Evolutionary conservation across 2,113 vertebrate genomes (phyloP), one percentile per base, ranked within the genome.

Genomic region (Corythaeola cristata): DNA sequence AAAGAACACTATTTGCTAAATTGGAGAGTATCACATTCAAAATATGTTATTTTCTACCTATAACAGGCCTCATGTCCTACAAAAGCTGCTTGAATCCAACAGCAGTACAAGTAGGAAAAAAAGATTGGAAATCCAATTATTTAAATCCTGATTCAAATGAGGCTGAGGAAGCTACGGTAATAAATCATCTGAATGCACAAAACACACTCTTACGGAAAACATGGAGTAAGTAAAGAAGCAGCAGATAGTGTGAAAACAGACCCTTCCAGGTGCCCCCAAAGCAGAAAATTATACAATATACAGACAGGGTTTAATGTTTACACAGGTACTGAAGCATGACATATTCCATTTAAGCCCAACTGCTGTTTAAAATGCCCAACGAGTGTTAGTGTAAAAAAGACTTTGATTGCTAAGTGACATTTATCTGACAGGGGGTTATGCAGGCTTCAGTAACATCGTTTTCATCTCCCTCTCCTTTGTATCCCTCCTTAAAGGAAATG

Each of bases 91-190:
- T 95, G 71, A 33, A 63, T 33, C 11, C 49, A 84, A 66, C 27
- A 96, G 27, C 30, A 66, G 45, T 52, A 62, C 20, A 86, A 80
- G 79, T 9, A 24, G 69, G 80, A 77, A 66, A 52, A 72, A 89
- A 71, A 76, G 6, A 71, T 37, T 50, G 15, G 41, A 63, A 90
- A 93, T 91, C 63, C 47, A 79, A 58, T 79, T 85, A 87, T 83
- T 93, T 47, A 82, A 94, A 93, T 91, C 59, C 47, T 45, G 19
- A 81, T 81, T 93, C 68, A 85, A 84, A 93, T 53, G 45, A 96
- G 88, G 52, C 39, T 19, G 44, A 84, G 79, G 64, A 93, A 88
- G 56, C 19, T 67, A 77, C 73, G 44, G 68, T 32, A 90, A 94
- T 86, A 94, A 75, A 96, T 93, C 50, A 67, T 33, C 50, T 85